These are phyloP conservation scores for Nomada lathburiana DNA, from an alignment of 2,888 invertebrate species.

Conservation along the genomic window DNA sequence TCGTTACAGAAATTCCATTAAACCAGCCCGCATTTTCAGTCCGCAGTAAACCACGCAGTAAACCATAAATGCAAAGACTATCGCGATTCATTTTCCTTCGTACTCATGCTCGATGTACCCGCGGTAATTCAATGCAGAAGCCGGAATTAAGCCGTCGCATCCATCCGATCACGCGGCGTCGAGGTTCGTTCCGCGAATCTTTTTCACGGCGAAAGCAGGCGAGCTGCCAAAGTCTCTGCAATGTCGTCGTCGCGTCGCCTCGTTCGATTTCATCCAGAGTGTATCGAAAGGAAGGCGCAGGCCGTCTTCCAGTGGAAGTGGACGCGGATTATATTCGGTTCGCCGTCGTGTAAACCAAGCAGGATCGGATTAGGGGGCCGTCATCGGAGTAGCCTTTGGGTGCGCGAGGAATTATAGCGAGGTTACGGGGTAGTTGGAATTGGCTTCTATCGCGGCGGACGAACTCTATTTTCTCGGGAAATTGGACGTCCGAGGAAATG, in stretches of 20 bases:
- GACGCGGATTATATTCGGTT: constrained; percentile 67
- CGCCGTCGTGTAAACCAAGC: constrained; percentile 67
- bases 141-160: constrained; percentile 42
- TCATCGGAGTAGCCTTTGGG: constrained; percentile 55
- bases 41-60: no score
- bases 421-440: constrained; percentile 22
- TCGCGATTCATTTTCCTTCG: background rate
- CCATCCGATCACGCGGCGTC: background rate
- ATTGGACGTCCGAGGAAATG: constrained; percentile 28
- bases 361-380: constrained; percentile 65
- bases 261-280: constrained; percentile 27
- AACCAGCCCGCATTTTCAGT: no score
- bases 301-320: constrained; percentile 39
- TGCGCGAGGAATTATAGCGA: background rate
- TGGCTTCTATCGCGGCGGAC: constrained; percentile 44
- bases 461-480: constrained; percentile 41
- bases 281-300: background rate
- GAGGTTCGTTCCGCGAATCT: constrained; percentile 3
- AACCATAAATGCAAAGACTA: no score
- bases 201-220: constrained; percentile 32
- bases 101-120: background rate
- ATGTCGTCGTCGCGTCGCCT: background rate
- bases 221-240: constrained; percentile 32
- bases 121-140: constrained; percentile 28
- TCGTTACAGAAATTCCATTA: no score